Evolutionary conservation across 2,888 invertebrate genomes (phyloP), one percentile per base, ranked within the genome.

Genomic region (Harmothoe impar): DNA sequence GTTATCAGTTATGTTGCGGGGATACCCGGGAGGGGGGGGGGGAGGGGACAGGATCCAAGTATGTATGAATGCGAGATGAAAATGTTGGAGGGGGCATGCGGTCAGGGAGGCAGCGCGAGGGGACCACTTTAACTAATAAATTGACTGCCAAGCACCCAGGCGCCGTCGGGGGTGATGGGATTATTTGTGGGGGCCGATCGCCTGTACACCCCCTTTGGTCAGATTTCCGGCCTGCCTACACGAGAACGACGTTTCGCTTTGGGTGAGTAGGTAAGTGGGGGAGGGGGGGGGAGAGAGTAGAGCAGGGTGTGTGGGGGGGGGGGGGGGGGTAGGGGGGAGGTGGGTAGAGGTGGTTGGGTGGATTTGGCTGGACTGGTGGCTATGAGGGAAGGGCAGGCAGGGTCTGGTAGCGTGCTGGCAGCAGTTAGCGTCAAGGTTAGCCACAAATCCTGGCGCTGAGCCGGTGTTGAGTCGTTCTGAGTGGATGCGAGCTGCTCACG

Each of bases 101-200:
- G 43, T 43, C 43, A 43, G 43, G 43, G 10, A 56, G 54, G 25
- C 20, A 23, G 56, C 81, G 77, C 68, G 20, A 62, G 23, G 20
- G 23, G 62, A 62, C 72, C 72, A 72, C 72, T 72, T 72, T 25
- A 15, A 29, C 72, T 72, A 72, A 72, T 72, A 72, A 72, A 72
- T 72, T 72, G 25, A 25, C 72, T 29, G 72, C 72, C 72, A 72
- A 72, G 5, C 72, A 72, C 29, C 72, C 29, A 29, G 29, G 29
- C n/a, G 29, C 29, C 72, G 25, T n/a, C n/a, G n/a, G 7, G n/a
- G 72, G 72, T 72, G 72, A 72, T 29, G 72, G 72, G 72, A 72
- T 72, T 72, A 72, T 72, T 72, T 72, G 62, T 62, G 31, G 62
- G 62, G 10, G 72, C 25, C 72, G 72, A 72, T 72, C 72, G 72